Conservation (phyloP, 1,140 invertebrate genomes). For the Pogonomyrmex californicus region DNA sequence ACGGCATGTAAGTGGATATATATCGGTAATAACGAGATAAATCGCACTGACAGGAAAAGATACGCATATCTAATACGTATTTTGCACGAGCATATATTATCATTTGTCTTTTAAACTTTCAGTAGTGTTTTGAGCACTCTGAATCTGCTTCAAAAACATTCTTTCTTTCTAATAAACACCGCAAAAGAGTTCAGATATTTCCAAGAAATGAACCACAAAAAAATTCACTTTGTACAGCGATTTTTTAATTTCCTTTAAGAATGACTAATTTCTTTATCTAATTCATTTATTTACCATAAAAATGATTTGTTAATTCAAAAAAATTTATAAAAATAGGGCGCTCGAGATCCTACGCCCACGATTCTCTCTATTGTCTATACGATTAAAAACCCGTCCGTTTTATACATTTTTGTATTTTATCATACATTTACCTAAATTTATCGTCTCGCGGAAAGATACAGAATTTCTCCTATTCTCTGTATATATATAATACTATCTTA, state of each 20-base stretch:
- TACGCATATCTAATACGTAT: too few relatives aligned
- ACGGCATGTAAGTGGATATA: not conserved
- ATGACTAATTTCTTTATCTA: slow-evolving; percentile 1
- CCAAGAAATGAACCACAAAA: not conserved
- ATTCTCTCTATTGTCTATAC: too few relatives aligned
- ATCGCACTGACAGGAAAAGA: not conserved
- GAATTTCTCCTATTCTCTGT: slow-evolving; percentile 13
- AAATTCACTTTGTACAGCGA: not conserved
- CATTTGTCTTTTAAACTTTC: not conserved
- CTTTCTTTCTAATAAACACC: not conserved
- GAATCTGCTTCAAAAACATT: not conserved
- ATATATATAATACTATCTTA: too few relatives aligned
- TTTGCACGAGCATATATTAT: too few relatives aligned
- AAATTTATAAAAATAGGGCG: too few relatives aligned
- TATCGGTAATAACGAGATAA: slow-evolving; percentile 10
- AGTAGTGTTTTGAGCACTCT: not conserved
- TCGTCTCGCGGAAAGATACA: not conserved
- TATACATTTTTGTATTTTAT: too few relatives aligned
- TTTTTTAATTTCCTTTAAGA: not conserved
- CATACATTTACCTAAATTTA: too few relatives aligned
- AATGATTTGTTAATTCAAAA: too few relatives aligned
- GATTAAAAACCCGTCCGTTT: too few relatives aligned
- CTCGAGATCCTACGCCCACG: too few relatives aligned
- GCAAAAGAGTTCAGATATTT: not conserved
- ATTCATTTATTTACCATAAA: not conserved